Conservation (phyloP, 2,888 invertebrate genomes). For the Zonitis immaculata region DNA sequence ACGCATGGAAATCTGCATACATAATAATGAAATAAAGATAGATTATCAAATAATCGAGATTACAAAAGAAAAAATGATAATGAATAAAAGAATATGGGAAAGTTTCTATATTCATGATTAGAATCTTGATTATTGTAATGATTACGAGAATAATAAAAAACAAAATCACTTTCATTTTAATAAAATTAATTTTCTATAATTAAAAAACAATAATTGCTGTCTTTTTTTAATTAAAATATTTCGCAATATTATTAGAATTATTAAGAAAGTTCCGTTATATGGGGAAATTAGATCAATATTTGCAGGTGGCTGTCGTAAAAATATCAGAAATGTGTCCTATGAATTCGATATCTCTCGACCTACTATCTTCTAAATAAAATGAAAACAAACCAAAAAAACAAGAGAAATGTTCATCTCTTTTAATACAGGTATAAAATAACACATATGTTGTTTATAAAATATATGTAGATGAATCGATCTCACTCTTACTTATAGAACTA, state of each 20-base stretch:
- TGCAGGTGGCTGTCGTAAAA: not conserved
- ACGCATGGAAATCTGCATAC: too few relatives aligned
- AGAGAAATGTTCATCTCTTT: constrained; percentile 22
- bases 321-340: not conserved
- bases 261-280: constrained; percentile 4
- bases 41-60: too few relatives aligned
- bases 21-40: too few relatives aligned
- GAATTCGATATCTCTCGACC: constrained; percentile 1
- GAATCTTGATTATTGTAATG: not conserved
- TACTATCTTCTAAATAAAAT: not conserved
- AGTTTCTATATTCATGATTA: not conserved
- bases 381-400: too few relatives aligned
- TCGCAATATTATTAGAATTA: too few relatives aligned
- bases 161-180: not conserved
- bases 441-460: constrained; percentile 23
- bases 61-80: too few relatives aligned
- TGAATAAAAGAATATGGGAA: too few relatives aligned
- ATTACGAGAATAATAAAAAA: not conserved
- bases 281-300: constrained; percentile 3
- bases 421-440: not conserved
- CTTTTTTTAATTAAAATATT: too few relatives aligned
- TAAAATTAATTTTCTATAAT: too few relatives aligned
- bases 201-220: too few relatives aligned
- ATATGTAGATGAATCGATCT: constrained; percentile 17
- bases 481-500: constrained; percentile 10